Evolutionary conservation across 2,797 vertebrate species (phyloP), one percentile per base, ranked within the genome.

Genomic region (Pipistrellus kuhlii): DNA sequence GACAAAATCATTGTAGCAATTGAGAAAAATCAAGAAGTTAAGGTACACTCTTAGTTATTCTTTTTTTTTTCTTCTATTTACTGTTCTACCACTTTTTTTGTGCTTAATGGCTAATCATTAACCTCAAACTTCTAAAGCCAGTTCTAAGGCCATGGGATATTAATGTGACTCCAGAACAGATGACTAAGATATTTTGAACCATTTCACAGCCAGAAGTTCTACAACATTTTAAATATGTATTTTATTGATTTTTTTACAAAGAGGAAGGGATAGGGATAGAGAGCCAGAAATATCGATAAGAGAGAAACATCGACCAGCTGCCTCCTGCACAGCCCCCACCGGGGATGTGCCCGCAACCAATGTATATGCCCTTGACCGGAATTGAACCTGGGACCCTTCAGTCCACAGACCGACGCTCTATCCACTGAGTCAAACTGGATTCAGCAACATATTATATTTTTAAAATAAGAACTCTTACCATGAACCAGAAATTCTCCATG

Each of bases 21-120:
- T 44, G 17, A 91, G 44, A 89, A 93, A 94, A 89, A 68, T 53
- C 20, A 69, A 91, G 23, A 15, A 81, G 69, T 59, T n/a, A 44
- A 73, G 46, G 64, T 10, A 85, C 30, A 66, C 21, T 90, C 51
- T 81, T 55, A 66, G 18, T 51, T n/a, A 32, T 27, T 41, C 8
- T 55, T 81, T 62, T 66, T 1, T n/a, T 89, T 72, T 81, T 57
- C n/a, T 35, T 35, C 44, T 27, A 46, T 21, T 35, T 55, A 85
- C 51, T 8, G 8, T 46, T 78, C 51, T 62, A 78, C 8, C 57
- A 25, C 27, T 41, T 87, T 76, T 93, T 59, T 59, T 72, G 10
- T n/a, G 6, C 10, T 11, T 38, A n/a, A 62, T 32, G 68, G 55
- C 27, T 55, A 77, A 85, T 62, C 48, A 64, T 84, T 82, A 92